These are phyloP conservation scores for Barnardius zonarius DNA, from an alignment of 2,113 vertebrate genomes.

Conservation along the genomic window DNA sequence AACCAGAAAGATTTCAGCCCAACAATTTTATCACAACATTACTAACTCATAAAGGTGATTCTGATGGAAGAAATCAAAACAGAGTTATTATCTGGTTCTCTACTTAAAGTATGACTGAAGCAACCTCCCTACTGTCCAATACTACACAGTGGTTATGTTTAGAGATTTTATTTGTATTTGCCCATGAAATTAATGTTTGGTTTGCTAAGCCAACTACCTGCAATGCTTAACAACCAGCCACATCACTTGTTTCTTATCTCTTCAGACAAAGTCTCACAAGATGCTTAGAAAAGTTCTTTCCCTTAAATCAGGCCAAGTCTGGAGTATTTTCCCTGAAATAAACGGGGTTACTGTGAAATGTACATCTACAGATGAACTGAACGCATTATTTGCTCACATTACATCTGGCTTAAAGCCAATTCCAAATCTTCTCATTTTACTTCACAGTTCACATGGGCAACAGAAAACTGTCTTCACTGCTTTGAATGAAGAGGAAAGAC, in stretches of 20 bases:
- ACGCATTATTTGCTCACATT: neutral
- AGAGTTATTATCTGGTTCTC: constrained; percentile 23
- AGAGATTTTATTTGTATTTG: neutral
- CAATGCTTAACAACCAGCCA: neutral
- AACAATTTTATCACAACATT: constrained; percentile 44
- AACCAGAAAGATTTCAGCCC: constrained; percentile 45
- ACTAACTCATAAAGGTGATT: constrained; percentile 41
- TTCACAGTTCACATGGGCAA: neutral
- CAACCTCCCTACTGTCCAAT: neutral
- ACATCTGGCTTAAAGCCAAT: neutral
- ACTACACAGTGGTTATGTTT: neutral
- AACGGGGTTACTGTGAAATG: neutral
- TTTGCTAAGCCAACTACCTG: neutral
- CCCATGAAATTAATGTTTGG: neutral
- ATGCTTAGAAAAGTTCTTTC: neutral
- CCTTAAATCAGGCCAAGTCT: neutral
- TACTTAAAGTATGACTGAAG: neutral
- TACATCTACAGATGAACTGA: neutral
- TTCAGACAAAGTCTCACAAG: neutral
- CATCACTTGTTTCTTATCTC: neutral
- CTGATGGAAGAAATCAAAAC: constrained; percentile 60
- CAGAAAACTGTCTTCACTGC: neutral
- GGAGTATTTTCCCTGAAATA: neutral
- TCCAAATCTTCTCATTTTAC: neutral
- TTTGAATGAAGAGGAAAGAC: neutral